Evolutionary conservation across 2,888 invertebrate genomes (phyloP).

Genomic region (Opisthograptis luteolata): DNA sequence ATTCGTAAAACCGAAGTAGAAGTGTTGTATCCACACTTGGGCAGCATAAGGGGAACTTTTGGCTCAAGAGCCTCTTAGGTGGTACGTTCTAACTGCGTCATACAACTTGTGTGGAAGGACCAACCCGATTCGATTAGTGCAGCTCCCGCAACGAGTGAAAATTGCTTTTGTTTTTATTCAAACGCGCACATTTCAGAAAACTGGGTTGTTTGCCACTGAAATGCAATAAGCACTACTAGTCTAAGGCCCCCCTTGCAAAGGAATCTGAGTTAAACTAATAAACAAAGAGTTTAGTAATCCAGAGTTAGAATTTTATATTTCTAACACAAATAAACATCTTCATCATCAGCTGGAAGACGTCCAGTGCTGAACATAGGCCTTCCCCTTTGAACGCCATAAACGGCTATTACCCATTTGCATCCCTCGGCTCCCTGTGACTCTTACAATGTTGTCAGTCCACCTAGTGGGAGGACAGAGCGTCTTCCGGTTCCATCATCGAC

Average conservation of each 20-base stretch:
- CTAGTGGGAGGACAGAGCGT: too few relatives aligned
- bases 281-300: too few relatives aligned
- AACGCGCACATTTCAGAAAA: constrained; percentile 21
- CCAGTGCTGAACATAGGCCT: too few relatives aligned
- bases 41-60: constrained; percentile 52
- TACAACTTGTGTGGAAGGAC: constrained; percentile 45
- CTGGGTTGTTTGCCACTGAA: constrained; percentile 3
- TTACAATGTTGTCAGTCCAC: too few relatives aligned
- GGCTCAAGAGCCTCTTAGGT: constrained; percentile 55
- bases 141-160: constrained; percentile 9
- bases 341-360: not conserved
- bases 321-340: not conserved
- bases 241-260: not conserved
- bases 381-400: too few relatives aligned
- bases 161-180: constrained; percentile 22
- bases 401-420: too few relatives aligned
- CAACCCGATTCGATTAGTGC: constrained; percentile 46
- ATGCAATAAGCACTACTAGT: not conserved
- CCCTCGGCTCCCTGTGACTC: too few relatives aligned
- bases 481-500: too few relatives aligned
- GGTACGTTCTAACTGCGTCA: constrained; percentile 37
- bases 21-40: constrained; percentile 48
- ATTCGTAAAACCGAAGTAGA: constrained; percentile 40
- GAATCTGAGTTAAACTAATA: too few relatives aligned
- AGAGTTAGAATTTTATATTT: not conserved